Evolutionary conservation across 2,113 vertebrate species (phyloP), one percentile per base, ranked within the genome.

Genomic region (Thomomys bottae): DNA sequence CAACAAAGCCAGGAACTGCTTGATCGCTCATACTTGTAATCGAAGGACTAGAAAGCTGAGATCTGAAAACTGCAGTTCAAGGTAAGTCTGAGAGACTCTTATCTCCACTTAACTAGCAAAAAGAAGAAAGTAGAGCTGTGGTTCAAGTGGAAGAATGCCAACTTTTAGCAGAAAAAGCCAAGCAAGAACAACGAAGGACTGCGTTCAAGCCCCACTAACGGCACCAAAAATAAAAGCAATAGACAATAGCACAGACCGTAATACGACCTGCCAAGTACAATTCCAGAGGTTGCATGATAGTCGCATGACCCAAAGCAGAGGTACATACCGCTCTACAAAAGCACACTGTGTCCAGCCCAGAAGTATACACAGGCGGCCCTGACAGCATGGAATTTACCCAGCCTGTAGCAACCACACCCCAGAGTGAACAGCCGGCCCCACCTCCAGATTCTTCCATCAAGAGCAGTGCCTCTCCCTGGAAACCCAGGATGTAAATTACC

Each of bases 401-500:
- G 38, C 0, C 8, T 11, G 1, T 0, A 71, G 72, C 36, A 40
- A 59, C 73, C 8, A 68, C 67, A 64, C 34, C 90, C 40, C 68
- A 57, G 40, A 30, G 40, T 63, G 84, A 80, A 59, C 42, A 14
- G n/a, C 67, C 68, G 30, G 5, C 11, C 38, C 38, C 54, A 28
- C 54, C 36, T 24, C 45, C 78, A 64, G 72, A 81, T 57, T 64
- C 78, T 78, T 64, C 86, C 91, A 88, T 5, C 54, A 78, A 89
- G 49, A 54, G 67, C 76, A 30, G 45, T 61, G 84, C 68, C 91
- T 66, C 95, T 92, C 84, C 78, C 26, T 73, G 78, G 96, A 95
- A 96, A 34, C 76, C 86, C 54, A 79, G 78, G 80, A 81, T 88
- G 57, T 88, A 95, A 95, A 96, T 96, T 84, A 94, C 30, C 63